Evolutionary conservation across 2,888 invertebrate genomes (phyloP), one percentile per base, ranked within the genome.

Genomic region (Cheilosia variabilis): DNA sequence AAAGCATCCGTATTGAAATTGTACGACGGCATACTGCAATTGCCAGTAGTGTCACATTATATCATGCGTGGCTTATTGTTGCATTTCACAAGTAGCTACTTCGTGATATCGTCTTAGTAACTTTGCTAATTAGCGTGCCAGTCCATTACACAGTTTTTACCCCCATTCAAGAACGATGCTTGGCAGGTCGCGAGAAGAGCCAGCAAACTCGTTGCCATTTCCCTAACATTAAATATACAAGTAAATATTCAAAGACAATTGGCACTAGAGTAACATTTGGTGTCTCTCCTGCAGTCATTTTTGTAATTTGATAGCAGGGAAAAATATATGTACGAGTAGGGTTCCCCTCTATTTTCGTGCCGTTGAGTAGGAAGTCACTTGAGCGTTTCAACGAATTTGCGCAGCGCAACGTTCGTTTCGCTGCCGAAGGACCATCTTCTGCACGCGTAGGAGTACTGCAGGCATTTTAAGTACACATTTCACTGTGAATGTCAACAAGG

Each of bases 281-380:
- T 86, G 86, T 84, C 84, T 86, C 86, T 86, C 86, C 86, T 86
- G 81, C 76, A 81, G 86, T 86, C 86, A 81, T 86, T 86, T 84
- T 75, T 86, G n/a, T 76, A 86, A 81, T 84, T 84, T 84, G 79
- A 84, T 80, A 84, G 75, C 84, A 83, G 68, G 60, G 31, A 53
- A 52, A 41, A 37, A 13, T 78, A 47, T 31, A 31, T 31, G 31
- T 31, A 9, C 31, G 31, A 7, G 31, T 27, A 22, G 45, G 47
- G 41, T 78, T 50, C 68, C 62, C 47, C 68, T 63, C 45, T 52
- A 27, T 45, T 62, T 75, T 66, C 60, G 75, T 84, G 80, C 68
- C 76, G 76, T 86, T 86, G 86, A 81, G 86, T 81, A 86, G 86
- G 81, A 86, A 86, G 86, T 86, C 86, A 86, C 86, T 86, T 86